Base-by-base conservation (phyloP, 2,888 invertebrate genomes). In the Conus canariensis region DNA sequence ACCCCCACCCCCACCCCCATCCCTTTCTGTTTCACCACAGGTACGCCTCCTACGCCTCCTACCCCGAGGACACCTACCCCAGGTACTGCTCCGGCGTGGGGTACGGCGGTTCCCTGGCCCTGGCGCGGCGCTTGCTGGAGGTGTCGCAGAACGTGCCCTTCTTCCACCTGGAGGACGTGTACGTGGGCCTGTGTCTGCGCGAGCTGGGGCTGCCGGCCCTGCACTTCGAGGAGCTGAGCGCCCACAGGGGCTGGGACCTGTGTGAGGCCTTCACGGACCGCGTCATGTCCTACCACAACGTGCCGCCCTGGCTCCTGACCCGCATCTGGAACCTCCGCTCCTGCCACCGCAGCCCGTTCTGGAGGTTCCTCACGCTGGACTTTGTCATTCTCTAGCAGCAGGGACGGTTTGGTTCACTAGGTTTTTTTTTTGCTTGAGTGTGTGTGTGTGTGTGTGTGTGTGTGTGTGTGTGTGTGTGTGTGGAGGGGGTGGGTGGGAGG, bases 151-250 rank as follows among this genome's bases (percentile, higher is more conserved):
- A 92, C 88, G 91, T 94, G 0, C 95, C 95, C 1, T 94, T 94
- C 91, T 94, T 95, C 83, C 93, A 94, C 90, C 90, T 95, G 74
- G 95, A 95, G 88, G 95, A 95, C 85, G 94, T 95, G 14, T 95
- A 94, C 87, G 92, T 94, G 0, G 92, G 93, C 4, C 88, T 94
- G 60, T 94, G 94, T 82, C 90, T 93, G 8, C 90, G 89, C 45
- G 90, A 91, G 91, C 90, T 94, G 9, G 92, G 93, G 1, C 74
- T 88, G 60, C 1, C 14, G 30, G 9, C 85, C 16, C 12, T 60
- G n/a, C 85, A 59, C 25, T 6, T 85, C 16, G 16, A 60, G 30
- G 85, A n/a, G 10, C 14, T 85, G 59, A 64, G 30, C 16, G 59
- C 59, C 85, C 45, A n/a, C 56, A 9, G n/a, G n/a, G 10, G 58